Base-by-base conservation (phyloP, 2,113 vertebrate species). In the Rattus rattus region DNA sequence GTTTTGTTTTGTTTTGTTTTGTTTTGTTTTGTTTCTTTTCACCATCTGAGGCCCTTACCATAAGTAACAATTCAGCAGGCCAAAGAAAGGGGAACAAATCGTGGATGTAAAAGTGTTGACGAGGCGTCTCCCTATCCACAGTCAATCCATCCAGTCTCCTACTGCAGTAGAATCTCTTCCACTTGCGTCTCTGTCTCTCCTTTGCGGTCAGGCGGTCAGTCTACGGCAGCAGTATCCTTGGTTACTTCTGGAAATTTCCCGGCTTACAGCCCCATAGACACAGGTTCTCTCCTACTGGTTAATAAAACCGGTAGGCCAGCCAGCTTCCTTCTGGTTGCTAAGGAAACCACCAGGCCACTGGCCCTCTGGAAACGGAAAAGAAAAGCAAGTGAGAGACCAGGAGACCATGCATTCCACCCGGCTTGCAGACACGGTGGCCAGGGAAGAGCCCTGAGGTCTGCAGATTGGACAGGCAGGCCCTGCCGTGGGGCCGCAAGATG, bases 311-410 rank as follows among this genome's bases (percentile, higher is more conserved):
- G 73, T 76, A 96, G 96, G 97, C 96, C 36, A 94, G 95, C 94
- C 69, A 49, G 92, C 96, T 1, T 77, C 95, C 90, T 96, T 96
- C 95, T 65, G 61, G 97, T 98, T 96, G 95, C 91, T 97, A 96
- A 72, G 93, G 98, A 65, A 97, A 98, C 80, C 1, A 79, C 93
- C 26, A 36, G 84, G 88, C 67, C 90, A 84, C 96, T 2, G 30
- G 96, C 95, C 90, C 94, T 75, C 4, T 0, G 61, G 73, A 97
- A 97, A 94, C 73, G 91, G 96, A 97, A 97, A 97, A 97, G 95
- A 95, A 96, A 96, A 96, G 94, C 16, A 30, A 97, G 97, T 80
- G 94, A 80, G 86, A 85, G 56, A 63, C 80, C 56, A 97, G 47
- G 83, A 91, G 89, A 96, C 92, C 96, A 92, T 26, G 73, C 96